Base-by-base conservation (phyloP, 2,888 invertebrate genomes). In the Hyposoter dolosus region DNA sequence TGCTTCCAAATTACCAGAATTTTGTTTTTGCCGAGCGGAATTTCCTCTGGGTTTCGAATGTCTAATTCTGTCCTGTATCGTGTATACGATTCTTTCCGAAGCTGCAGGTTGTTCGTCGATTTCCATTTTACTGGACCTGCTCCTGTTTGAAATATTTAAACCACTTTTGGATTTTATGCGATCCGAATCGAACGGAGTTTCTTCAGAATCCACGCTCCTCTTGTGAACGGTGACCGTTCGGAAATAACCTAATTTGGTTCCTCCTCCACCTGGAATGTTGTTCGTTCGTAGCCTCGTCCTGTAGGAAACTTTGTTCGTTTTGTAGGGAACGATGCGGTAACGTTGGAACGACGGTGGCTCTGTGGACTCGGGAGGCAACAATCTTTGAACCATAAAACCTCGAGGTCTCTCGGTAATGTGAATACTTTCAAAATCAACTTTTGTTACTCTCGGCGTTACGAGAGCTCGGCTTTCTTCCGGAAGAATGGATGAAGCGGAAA, bases 41-140 rank as follows among this genome's bases (percentile, higher is more conserved):
- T 87, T 88, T 4, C 68, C 88, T 45, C 87, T 88, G 0, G 91
- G 90, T 47, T 88, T 90, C 0, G 91, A 89, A 65, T 91, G 83
- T 60, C 87, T 91, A 5, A 89, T 88, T 69, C 90, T 87, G 35
- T 91, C 90, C 19, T 84, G 88, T n/a, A 91, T 89, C 6, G 90
- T 91, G 66, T 91, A 91, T 40, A 89, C 81, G 0, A 85, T 71
- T 76, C 82, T 90, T 10, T 84, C 79, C 2, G 89, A 68, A n/a
- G 84, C 56, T 17, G 50, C 88, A 5, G 74, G 53, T 35, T 63
- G 75, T 35, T 63, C 72, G 1, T 85, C 76, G 40, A 43, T 40
- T 23, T 47, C 19, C 17, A 40, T 6, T n/a, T 50, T n/a, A n/a
- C 10, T 28, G 19, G 68, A 28, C 50, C 10, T 28, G 19, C 9